Evolutionary conservation across 2,113 vertebrate species (phyloP).

Genomic region (Centropus bengalensis): DNA sequence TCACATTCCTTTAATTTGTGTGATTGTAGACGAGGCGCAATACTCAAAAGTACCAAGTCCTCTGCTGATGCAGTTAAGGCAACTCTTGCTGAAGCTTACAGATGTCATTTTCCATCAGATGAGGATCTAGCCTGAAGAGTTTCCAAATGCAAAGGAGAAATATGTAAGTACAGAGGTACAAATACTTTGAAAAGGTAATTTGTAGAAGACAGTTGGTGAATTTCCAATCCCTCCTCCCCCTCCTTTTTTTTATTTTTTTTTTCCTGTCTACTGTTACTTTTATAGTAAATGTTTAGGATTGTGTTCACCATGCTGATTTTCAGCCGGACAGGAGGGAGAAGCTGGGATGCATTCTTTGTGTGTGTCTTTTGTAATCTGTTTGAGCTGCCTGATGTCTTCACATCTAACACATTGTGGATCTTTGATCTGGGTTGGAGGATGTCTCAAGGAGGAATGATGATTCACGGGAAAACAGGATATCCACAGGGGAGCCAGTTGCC

Average conservation of each 20-base stretch:
- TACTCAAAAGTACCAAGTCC: background rate
- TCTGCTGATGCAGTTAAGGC: background rate
- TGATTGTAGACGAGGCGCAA: background rate
- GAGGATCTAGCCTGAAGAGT: background rate
- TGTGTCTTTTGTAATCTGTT: slow-evolving; percentile 3
- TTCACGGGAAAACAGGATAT: slow-evolving; percentile 39
- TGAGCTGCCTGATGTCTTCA: slow-evolving; percentile 15
- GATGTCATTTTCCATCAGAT: background rate
- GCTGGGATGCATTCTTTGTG: background rate
- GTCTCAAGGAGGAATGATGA: slow-evolving; percentile 3
- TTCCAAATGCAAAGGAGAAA: background rate
- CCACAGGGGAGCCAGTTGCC: slow-evolving; percentile 40
- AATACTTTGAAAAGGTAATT: background rate
- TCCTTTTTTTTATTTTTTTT: background rate
- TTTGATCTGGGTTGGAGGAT: slow-evolving; percentile 30
- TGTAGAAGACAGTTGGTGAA: background rate
- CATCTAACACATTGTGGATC: background rate
- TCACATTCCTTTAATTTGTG: slow-evolving; percentile 32
- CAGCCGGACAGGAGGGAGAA: background rate
- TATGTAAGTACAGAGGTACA: background rate
- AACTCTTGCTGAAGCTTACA: background rate
- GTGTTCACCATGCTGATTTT: background rate
- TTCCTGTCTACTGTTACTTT: background rate
- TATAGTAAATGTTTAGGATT: background rate
- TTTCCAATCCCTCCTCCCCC: background rate